Evolutionary conservation across 1,140 invertebrate genomes (phyloP), one percentile per base, ranked within the genome.

Genomic region (Drosophila tristis): DNA sequence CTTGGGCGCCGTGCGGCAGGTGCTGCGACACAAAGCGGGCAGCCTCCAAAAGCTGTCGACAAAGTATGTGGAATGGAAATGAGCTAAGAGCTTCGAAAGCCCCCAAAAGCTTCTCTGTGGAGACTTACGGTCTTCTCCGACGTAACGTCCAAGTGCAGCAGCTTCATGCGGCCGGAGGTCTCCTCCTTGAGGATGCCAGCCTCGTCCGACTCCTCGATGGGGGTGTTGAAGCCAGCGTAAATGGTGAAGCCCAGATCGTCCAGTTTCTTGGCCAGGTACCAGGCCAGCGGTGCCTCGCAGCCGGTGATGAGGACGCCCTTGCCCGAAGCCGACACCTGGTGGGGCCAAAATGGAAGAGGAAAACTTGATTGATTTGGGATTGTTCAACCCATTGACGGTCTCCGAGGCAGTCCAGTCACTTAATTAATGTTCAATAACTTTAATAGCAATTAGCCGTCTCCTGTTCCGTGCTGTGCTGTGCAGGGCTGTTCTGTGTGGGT

Each of bases 281-380:
- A 95, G 60, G 96, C 96, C 58, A 97, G 93, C 31, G 95, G 95
- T 26, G 95, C 95, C 92, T 97, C 96, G 92, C 96, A 97, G 54
- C 96, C 96, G n/a, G 96, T 97, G 62, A 98, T 94, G 23, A 97
- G 92, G 4, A 97, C 95, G 6, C 96, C 95, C 92, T 97, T 97
- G 49, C 96, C 96, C 23, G 95, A 94, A 16, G 95, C 94, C 8
- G 94, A 95, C 61, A 97, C 95, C 96, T 97, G 71, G 31, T 84
- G 4, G 13, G 61, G 26, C 7, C n/a, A 2, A 29, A 2, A 39
- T 43, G 1, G 7, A 49, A 20, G 0, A 6, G 8, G 20, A 16
- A n/a, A 15, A 42, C 45, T 31, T 60, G 25, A 48, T 39, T 26
- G 55, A 35, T 29, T 45, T 48, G 7, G 43, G 42, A 20, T 11